Conservation (phyloP, 2,797 vertebrate genomes). For the Bovichtus variegatus region DNA sequence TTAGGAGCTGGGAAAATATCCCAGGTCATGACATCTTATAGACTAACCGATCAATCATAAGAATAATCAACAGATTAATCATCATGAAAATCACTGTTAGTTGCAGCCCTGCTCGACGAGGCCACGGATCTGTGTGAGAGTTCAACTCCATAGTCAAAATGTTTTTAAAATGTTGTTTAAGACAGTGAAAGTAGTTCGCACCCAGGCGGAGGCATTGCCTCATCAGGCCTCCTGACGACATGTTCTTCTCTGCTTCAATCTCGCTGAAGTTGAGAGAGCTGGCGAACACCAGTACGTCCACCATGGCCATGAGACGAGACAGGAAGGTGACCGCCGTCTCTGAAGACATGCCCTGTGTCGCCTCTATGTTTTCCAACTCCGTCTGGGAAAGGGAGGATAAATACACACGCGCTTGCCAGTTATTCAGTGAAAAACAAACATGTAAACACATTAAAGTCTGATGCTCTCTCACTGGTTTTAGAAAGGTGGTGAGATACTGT, state of each 20-base stretch:
- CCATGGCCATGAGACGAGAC: conserved; percentile 99
- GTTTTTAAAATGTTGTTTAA: not conserved
- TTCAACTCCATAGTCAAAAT: not conserved
- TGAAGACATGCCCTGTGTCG: conserved; percentile 98
- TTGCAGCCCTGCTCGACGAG: not conserved
- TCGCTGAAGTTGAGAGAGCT: conserved; percentile 99
- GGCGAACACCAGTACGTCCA: conserved; percentile 98
- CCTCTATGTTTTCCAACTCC: conserved; percentile 98
- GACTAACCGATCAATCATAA: not conserved
- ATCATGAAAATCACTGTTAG: too few species aligned
- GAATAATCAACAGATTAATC: too few species aligned
- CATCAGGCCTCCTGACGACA: conserved; percentile 99
- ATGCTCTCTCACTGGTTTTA: conserved; percentile 19
- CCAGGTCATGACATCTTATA: not conserved
- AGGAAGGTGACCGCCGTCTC: conserved; percentile 99
- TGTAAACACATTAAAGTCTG: conserved; percentile 2
- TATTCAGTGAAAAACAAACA: conserved; percentile 33
- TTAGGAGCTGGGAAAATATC: not conserved
- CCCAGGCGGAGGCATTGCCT: conserved; percentile 96
- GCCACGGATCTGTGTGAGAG: not conserved
- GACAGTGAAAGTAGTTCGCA: conserved; percentile 72
- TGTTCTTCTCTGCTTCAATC: conserved; percentile 99
- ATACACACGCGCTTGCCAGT: conserved; percentile 48
- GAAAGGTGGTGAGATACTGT: conserved; percentile 6
- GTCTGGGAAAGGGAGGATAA: conserved; percentile 82